A percentile compares a stretch with the other conserved stretches of the same genome.
Evolutionary conservation across 2,113 vertebrate genomes (phyloP).

Genomic region (Loxodonta africana): DNA sequence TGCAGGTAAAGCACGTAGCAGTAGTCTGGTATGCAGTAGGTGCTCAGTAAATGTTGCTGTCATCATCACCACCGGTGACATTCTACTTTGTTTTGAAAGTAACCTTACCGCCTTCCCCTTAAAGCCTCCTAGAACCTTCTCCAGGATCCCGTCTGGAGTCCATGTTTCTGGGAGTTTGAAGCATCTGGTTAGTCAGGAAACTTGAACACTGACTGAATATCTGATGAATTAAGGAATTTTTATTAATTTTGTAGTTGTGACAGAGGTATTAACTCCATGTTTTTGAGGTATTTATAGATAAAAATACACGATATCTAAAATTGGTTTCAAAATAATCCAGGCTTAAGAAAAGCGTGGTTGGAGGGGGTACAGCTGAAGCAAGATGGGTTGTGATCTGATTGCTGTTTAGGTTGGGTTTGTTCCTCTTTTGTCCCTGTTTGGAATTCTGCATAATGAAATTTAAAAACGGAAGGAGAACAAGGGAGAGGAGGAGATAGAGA

Average conservation of each 20-base stretch:
- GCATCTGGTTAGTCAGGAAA: not conserved
- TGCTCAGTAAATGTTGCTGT: not conserved
- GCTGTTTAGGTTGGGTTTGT: not conserved
- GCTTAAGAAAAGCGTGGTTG: not conserved
- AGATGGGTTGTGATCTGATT: not conserved
- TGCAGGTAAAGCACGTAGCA: too few species aligned
- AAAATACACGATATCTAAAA: not conserved
- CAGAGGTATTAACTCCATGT: not conserved
- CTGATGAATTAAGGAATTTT: not conserved
- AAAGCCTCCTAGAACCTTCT: not conserved
- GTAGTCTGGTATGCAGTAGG: not conserved
- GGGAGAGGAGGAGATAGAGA: not conserved
- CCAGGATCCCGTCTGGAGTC: not conserved
- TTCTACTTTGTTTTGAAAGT: not conserved
- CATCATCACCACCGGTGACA: too few species aligned
- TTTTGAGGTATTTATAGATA: slow-evolving; percentile 14
- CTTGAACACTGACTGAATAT: not conserved
- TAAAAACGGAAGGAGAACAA: not conserved
- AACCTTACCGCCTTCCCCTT: not conserved
- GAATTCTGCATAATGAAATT: slow-evolving; percentile 6
- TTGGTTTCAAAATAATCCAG: not conserved
- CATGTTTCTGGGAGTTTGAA: slow-evolving; percentile 18
- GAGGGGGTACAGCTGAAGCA: not conserved
- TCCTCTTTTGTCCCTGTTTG: slow-evolving; percentile 51
- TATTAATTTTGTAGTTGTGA: not conserved